Evolutionary conservation across 2,797 vertebrate species (phyloP), one percentile per base, ranked within the genome.

Genomic region (Emys orbicularis): DNA sequence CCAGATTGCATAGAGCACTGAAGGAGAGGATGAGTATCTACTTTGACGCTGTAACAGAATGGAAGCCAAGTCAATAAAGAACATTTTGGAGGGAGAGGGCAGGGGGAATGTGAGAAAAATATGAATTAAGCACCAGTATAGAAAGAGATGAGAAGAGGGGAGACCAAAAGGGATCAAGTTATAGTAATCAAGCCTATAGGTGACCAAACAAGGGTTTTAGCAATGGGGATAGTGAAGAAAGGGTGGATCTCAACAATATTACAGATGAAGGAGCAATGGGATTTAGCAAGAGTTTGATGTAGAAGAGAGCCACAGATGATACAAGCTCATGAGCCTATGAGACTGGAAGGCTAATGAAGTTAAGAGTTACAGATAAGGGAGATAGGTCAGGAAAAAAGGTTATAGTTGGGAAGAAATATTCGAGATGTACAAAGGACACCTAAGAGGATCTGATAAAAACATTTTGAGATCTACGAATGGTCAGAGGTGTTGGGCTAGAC

Each of bases 41-140:
- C 96, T 96, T 92, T 93, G 96, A 96, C 88, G 80, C 15, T 94
- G 92, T 50, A 79, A 89, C 50, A 47, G 44, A 47, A 79, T 59
- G 82, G 79, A 31, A 81, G 89, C 19, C 92, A 61, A 79, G 83
- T 23, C 16, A 89, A 91, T 77, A 1, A 54, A 82, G 25, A 19
- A 65, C 44, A 44, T 56, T 27, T 85, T 92, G 56, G 15, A 4
- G 10, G 0, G 0, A 83, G 9, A 74, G 0, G 3, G 61, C 81
- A 5, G 6, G 8, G n/a, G 15, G 0, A 77, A 31, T 21, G 83
- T 52, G 18, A 92, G 44, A 84, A 81, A 92, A 76, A 8, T 1
- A 3, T 21, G 6, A 80, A 83, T 18, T 2, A 57, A 88, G 59
- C 12, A 83, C 29, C 84, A 83, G 27, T 4, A 7, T 77, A 84